A percentile compares a stretch with the other conserved stretches of the same genome.
Conservation (phyloP, 2,797 vertebrate species). For the Petrocephalus sullivani region DNA sequence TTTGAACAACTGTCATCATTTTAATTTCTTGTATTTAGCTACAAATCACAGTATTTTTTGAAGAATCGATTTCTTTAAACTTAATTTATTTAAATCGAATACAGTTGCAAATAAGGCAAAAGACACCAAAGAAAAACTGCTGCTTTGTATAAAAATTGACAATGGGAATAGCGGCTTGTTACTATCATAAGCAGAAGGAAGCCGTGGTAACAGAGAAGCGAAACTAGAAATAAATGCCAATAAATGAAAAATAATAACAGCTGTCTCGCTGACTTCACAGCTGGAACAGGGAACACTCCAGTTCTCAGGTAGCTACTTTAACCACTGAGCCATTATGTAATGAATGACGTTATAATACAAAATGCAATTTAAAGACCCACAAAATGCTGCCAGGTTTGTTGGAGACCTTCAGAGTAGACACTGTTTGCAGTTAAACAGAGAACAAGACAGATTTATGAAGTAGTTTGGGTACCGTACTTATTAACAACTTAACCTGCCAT, state of each 20-base stretch:
- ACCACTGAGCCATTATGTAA: background rate
- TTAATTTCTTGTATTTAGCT: slow-evolving; percentile 19
- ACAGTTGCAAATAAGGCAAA: slow-evolving; percentile 15
- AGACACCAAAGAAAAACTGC: background rate
- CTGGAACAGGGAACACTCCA: background rate
- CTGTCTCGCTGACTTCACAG: background rate
- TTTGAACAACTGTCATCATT: background rate
- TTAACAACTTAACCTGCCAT: background rate
- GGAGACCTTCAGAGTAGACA: background rate
- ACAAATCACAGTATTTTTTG: slow-evolving; percentile 23
- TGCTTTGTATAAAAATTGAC: background rate
- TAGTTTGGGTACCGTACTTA: background rate
- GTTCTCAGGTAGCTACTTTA: background rate
- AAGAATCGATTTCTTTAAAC: slow-evolving; percentile 19
- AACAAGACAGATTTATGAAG: background rate
- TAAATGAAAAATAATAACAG: background rate
- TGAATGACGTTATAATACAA: background rate
- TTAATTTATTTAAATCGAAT: slow-evolving; percentile 12
- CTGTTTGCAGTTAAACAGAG: background rate
- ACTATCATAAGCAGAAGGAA: background rate
- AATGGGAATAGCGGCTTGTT: background rate
- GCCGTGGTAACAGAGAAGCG: background rate
- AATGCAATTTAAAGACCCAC: background rate
- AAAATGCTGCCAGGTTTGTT: background rate
- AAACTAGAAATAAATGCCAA: background rate